Evolutionary conservation across 1,140 invertebrate species (phyloP).

Genomic region (Rhyacophila brunnea): DNA sequence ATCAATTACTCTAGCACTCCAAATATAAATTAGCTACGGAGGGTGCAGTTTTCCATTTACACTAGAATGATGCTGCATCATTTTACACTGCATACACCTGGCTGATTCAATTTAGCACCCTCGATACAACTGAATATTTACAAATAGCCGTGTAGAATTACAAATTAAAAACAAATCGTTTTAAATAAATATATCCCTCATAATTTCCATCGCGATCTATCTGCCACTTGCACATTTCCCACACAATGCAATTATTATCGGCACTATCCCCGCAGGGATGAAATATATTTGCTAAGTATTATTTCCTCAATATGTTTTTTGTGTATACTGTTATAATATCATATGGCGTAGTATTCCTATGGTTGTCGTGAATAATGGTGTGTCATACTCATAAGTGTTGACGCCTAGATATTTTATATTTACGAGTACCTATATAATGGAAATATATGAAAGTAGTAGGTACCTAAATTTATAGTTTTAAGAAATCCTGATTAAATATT

Average conservation of each 20-base stretch:
- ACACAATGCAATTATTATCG: too few relatives aligned
- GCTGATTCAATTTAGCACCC: constrained; percentile 16
- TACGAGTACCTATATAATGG: too few relatives aligned
- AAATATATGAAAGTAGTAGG: too few relatives aligned
- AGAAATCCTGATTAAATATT: too few relatives aligned
- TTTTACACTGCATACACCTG: constrained; percentile 14
- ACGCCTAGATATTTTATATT: not conserved
- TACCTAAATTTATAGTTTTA: too few relatives aligned
- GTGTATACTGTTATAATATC: too few relatives aligned
- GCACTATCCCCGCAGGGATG: too few relatives aligned
- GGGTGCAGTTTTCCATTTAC: not conserved
- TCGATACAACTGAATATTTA: not conserved
- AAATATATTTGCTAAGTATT: too few relatives aligned
- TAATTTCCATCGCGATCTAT: not conserved
- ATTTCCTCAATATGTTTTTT: too few relatives aligned
- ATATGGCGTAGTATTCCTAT: not conserved
- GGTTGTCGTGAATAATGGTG: not conserved
- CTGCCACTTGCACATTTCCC: constrained; percentile 11
- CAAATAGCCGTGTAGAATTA: constrained; percentile 26
- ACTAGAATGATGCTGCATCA: constrained; percentile 12
- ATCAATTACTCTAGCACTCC: too few relatives aligned
- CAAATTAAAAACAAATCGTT: constrained; percentile 32
- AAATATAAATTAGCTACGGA: not conserved
- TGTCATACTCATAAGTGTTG: not conserved
- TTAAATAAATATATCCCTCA: constrained; percentile 1